Base-by-base conservation (phyloP, 2,888 invertebrate genomes). In the Chymomyza caudatula region DNA sequence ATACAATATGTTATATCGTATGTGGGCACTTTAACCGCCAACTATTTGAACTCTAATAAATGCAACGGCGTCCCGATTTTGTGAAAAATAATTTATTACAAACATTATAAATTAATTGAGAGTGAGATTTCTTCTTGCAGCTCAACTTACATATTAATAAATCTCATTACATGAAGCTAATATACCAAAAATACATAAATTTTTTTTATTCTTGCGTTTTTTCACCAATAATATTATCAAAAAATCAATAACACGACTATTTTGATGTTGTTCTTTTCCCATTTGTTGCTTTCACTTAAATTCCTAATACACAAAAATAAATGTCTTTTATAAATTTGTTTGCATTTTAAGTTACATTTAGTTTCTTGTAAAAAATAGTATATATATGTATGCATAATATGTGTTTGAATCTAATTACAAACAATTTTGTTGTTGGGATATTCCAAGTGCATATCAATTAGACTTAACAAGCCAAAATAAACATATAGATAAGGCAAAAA, bases 1-100 rank as follows among this genome's bases (percentile, higher is more conserved):
- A 29, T 29, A 11, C 25, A 29, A 19, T 49, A n/a, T n/a, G n/a
- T n/a, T n/a, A n/a, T 8, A 59, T 49, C 49, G n/a, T 59, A 51
- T 29, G 49, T 25, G 47, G 13, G 13, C 29, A 37, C 4, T 11
- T 37, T 37, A 11, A 37, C 0, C 3, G 29, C 29, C 29, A 37
- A 4, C 11, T 3, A 2, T 4, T 3, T 37, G 29, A 37, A 8
- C 44, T 17, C 17, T 13, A 47, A 44, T 6, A 47, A 15, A 17
- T 0, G n/a, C 23, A 43, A 42, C 17, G 47, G 42, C 53, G 37
- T 58, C 43, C 51, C 52, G 19, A 58, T 61, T 72, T 71, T 23
- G 71, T 84, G 76, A 78, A 74, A 66, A 85, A 80, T 76, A 78
- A 76, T 85, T 73, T 85, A 85, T 85, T 85, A 82, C 66, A 81